Evolutionary conservation across 2,797 vertebrate genomes (phyloP), one percentile per base, ranked within the genome.

Genomic region (Sylvilagus floridanus): DNA sequence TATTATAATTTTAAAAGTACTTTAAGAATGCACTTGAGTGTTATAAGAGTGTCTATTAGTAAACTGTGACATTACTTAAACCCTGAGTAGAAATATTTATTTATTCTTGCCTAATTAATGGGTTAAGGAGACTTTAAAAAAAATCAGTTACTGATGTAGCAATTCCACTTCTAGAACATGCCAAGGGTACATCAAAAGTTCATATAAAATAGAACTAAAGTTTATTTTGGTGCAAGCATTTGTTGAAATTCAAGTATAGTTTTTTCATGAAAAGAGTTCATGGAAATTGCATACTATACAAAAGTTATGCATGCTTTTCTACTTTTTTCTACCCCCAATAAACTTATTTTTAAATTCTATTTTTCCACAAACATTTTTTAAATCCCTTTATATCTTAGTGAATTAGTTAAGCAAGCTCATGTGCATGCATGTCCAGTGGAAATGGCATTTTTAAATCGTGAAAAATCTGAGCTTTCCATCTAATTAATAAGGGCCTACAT

Each of bases 1-100:
- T 73, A 42, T 82, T 92, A 78, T 92, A 77, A 28, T 84, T 96
- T 88, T 83, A 93, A 89, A 90, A 84, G 60, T 68, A 37, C 54
- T 57, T 24, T 57, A 79, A 82, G 86, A 85, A 57, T 62, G 30
- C 10, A 69, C 30, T 90, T 94, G 84, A 72, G 77, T 92, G 21
- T 91, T 86, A 89, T 76, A 35, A 87, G 60, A 0, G n/a, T 60
- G 68, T 84, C 73, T 93, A 82, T 93, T 93, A 84, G 87, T 91
- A 57, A 93, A 85, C 65, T 63, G 35, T 47, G 35, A 66, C 22
- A 66, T 37, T 88, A 71, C 57, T 91, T 94, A 86, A 86, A 84
- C 68, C 4, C 37, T 54, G 84, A 72, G 60, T 81, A 47, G 62
- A 62, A 85, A 42, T 94, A 78, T 65, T 81, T 95, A 81, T 79